Base-by-base conservation (phyloP, 1,140 invertebrate species). In the Drosophila novamexicana region DNA sequence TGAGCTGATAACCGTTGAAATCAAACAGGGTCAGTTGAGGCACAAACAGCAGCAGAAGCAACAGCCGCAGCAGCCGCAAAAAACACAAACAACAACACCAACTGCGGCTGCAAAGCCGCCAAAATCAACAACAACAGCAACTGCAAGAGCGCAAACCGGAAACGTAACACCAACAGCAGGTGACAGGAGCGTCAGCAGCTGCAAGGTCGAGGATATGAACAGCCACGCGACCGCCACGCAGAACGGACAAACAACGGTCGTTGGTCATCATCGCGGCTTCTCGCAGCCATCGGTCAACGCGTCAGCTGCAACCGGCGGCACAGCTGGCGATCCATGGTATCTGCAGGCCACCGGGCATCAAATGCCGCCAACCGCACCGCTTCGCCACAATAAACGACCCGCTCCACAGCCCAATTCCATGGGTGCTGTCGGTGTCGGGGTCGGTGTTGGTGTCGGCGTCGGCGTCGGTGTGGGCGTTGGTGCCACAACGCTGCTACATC, bases 321-420 rank as follows among this genome's bases (percentile, higher is more conserved):
- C 89, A 58, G 78, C 85, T 32, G 91, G 91, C 59, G 91, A 92
- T 91, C 92, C 92, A 91, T 92, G 92, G 92, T 92, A 92, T 86
- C 79, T 92, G 66, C 92, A 92, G 75, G 79, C 91, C 44, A 90
- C 91, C 34, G 91, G 91, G 74, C 91, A 92, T 77, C 91, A 92
- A 59, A 92, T 92, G 91, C 90, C 90, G 58, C 92, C 92, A 50
- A 92, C 91, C 42, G 91, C 92, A 18, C 92, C 92, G 22, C 62
- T 90, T 36, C 77, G 92, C 68, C 92, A 92, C 59, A 92, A 92
- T 77, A 92, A 92, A 79, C 81, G 92, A 10, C 90, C 91, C 36
- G 92, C 91, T 16, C 91, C 92, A 29, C 91, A 92, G 73, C 91
- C 92, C 36, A 90, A 90, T 67, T 66, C 80, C 10, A 61, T 74